These are phyloP conservation scores for Catostylus mosaicus DNA, from an alignment of 30 jellyfish, hydroid and myxozoan species.

Conservation along the genomic window DNA sequence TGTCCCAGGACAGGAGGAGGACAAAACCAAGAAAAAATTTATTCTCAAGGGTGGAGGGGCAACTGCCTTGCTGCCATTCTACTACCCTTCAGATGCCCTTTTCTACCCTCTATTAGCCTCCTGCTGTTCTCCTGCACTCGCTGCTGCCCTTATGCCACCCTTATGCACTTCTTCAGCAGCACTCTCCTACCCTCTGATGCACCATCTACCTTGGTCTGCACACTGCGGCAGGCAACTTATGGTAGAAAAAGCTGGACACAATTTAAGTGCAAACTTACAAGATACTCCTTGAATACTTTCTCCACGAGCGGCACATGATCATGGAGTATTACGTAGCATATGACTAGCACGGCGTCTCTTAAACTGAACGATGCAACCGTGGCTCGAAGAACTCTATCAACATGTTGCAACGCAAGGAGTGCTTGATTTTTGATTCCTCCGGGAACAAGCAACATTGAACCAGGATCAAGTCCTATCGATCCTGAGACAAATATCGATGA, in stretches of 20 bases:
- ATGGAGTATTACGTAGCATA: constrained; percentile 50
- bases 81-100: too few relatives aligned
- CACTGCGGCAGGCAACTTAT: not conserved
- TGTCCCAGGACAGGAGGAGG: too few relatives aligned
- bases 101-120: not conserved
- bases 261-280: constrained; percentile 13
- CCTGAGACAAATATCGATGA: constrained; percentile 74
- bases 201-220: not conserved
- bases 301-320: constrained; percentile 11
- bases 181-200: not conserved
- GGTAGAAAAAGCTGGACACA: not conserved
- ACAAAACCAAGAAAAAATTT: too few relatives aligned
- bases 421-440: constrained; percentile 65
- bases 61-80: too few relatives aligned
- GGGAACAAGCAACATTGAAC: constrained; percentile 54
- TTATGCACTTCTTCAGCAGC: not conserved
- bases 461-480: constrained; percentile 77
- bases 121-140: too few relatives aligned
- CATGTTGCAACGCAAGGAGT: constrained; percentile 68
- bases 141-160: too few relatives aligned
- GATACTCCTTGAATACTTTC: constrained; percentile 1
- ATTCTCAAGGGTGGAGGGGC: too few relatives aligned
- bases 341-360: constrained; percentile 44
- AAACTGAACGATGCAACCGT: constrained; percentile 20
- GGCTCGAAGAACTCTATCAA: constrained; percentile 58